phyloP scores from a whole-genome alignment of 2,113 vertebrate species.

The Pangasianodon hypophthalmus region DNA sequence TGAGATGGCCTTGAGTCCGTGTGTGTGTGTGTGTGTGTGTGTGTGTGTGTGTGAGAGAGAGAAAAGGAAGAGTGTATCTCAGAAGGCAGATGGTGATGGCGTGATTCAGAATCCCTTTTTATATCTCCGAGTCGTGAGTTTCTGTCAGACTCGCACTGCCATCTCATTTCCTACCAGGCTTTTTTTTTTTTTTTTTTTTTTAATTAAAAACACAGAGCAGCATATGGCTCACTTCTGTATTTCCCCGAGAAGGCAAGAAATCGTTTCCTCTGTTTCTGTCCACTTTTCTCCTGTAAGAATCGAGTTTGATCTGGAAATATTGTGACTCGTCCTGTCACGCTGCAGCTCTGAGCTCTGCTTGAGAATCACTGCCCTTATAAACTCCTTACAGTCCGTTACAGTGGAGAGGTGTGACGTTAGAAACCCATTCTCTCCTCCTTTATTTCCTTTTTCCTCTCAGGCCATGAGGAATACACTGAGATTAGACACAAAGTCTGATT shows the following conservation, averaged over 20 bases:
- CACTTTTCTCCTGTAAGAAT: neutral
- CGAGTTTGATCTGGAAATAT: neutral
- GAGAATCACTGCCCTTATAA: neutral
- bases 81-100: neutral
- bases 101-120: neutral
- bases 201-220: neutral
- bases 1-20: no score
- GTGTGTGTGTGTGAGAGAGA: no score
- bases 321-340: neutral
- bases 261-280: neutral
- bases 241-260: neutral
- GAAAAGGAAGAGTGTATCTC: neutral
- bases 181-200: neutral
- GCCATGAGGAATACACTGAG: neutral
- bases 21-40: no score
- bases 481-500: neutral
- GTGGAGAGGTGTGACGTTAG: neutral
- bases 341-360: neutral
- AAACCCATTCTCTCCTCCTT: neutral
- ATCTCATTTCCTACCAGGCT: neutral
- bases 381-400: neutral
- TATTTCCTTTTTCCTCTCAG: neutral
- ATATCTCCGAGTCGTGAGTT: neutral
- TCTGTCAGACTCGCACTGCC: neutral
- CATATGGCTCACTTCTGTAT: neutral